phyloP scores from a whole-genome alignment of 2,797 vertebrate genomes.

The Takifugu rubripes region DNA sequence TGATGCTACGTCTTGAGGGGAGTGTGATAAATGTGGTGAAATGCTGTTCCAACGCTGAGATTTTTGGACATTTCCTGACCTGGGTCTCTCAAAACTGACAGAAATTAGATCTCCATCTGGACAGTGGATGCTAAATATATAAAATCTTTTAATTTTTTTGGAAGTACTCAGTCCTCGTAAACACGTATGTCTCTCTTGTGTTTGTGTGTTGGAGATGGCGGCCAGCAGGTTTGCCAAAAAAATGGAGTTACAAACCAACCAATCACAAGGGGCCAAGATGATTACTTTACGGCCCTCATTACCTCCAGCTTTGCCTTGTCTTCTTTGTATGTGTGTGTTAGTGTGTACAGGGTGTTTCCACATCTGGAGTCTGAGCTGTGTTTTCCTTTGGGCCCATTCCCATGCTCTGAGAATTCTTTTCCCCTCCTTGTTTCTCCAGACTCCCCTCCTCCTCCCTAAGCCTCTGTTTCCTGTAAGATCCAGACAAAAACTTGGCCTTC shows the following conservation, averaged over 20 bases:
- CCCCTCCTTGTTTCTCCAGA: conserved; percentile 37
- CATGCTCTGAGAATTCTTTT: conserved; percentile 55
- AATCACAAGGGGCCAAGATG: conserved; percentile 68
- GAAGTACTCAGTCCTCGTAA: not conserved
- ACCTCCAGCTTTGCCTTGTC: conserved; percentile 35
- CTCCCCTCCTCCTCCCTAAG: conserved; percentile 46
- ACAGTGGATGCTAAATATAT: too few species aligned
- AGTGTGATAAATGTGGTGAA: not conserved
- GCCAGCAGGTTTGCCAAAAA: conserved; percentile 34
- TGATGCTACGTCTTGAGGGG: not conserved
- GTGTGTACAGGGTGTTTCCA: conserved; percentile 63
- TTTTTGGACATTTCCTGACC: not conserved
- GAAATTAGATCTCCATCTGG: too few species aligned
- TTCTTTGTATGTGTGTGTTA: conserved; percentile 34
- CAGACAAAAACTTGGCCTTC: conserved; percentile 45
- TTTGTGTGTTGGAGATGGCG: conserved; percentile 35
- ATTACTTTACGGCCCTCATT: conserved; percentile 47
- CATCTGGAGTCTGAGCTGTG: conserved; percentile 72
- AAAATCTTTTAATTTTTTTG: too few species aligned
- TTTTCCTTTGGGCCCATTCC: conserved; percentile 69
- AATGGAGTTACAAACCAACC: conserved; percentile 40
- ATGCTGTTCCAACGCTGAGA: not conserved
- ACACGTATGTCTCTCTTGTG: conserved; percentile 21
- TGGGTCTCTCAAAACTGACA: too few species aligned
- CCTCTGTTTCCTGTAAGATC: conserved; percentile 60